Evolutionary conservation across 2,113 vertebrate species (phyloP), one percentile per base, ranked within the genome.

Genomic region (Nyctereutes procyonoides): DNA sequence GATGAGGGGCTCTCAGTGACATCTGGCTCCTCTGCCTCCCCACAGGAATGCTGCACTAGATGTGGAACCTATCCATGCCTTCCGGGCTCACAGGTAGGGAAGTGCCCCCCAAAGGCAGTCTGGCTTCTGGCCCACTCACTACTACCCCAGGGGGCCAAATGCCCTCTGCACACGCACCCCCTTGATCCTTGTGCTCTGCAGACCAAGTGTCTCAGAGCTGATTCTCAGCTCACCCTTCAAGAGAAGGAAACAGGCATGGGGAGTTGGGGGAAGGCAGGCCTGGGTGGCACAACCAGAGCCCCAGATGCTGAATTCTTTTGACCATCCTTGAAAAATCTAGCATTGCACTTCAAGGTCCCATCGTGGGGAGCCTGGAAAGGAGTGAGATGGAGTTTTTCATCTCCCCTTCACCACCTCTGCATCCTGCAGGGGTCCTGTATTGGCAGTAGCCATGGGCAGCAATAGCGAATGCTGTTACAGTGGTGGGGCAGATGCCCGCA

Each of bases 41-140:
- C 35, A 2, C 95, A 99, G 99, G 98, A 99, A 99, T 0, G 99
- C 99, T 1, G 99, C 99, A 0, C 95, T 99, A 97, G 99, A 99
- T 0, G 99, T 99, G 95, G 99, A 99, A 53, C 99, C 99, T 5
- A 99, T 99, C 97, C 99, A 99, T 1, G 99, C 99, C 2, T 99
- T 99, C 96, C 98, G 99, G 86, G 99, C 99, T 19, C 99, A 99
- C 98, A 99, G 99, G 99, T 99, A 87, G 96, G 98, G 85, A 48
- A 15, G 30, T 12, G 0, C 4, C 19, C 17, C n/a, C 19, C 2
- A 24, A 53, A 28, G 58, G 53, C 26, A 1, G n/a, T 38, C 11
- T 22, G 26, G 0, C 58, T 7, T 20, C 13, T 3, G 24, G 19
- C n/a, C 22, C 0, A 0, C 86, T 28, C 35, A 19, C 58, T 19